A percentile compares a stretch with the other conserved stretches of the same genome.
Evolutionary conservation across 2,113 vertebrate genomes (phyloP).

Genomic region (Tachysurus vachellii): DNA sequence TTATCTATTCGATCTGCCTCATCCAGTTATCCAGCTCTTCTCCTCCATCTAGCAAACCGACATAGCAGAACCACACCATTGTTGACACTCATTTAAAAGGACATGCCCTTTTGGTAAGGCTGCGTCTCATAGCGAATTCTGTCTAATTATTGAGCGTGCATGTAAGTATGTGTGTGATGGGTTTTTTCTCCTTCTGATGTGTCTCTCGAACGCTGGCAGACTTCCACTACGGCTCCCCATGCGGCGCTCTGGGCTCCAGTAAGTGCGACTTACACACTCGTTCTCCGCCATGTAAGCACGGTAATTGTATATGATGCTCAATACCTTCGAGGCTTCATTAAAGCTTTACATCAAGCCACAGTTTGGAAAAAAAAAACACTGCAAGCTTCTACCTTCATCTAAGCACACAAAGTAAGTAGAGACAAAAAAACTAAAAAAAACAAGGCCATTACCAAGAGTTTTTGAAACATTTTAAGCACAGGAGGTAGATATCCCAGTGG

Average conservation of each 20-base stretch:
- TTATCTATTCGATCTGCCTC: conserved; percentile 51
- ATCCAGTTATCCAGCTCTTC: conserved; percentile 45
- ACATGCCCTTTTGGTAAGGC: conserved; percentile 52
- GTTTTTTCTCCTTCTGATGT: conserved; percentile 39
- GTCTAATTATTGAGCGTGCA: conserved; percentile 47
- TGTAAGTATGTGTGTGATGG: conserved; percentile 10
- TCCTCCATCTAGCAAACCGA: conserved; percentile 44
- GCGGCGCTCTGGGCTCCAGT: neutral
- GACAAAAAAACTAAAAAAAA: conserved; percentile 26
- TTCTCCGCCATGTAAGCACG: conserved; percentile 56
- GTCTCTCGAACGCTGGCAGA: conserved; percentile 30
- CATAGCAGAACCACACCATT: conserved; percentile 45
- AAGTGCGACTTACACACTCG: conserved; percentile 42
- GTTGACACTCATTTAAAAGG: conserved; percentile 54
- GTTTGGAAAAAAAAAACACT: conserved; percentile 44
- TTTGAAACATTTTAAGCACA: conserved; percentile 54
- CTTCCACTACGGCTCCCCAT: conserved; percentile 26
- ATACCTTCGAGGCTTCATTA: conserved; percentile 65
- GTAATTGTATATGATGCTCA: conserved; percentile 62
- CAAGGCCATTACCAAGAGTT: conserved; percentile 52
- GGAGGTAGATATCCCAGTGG: conserved; percentile 54
- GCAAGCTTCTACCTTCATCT: conserved; percentile 39
- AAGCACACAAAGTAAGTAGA: conserved; percentile 18
- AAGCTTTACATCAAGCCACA: conserved; percentile 57
- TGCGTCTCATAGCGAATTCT: conserved; percentile 43